These are phyloP conservation scores for Calameuta filiformis DNA, from an alignment of 2,888 invertebrate species.

Conservation along the genomic window DNA sequence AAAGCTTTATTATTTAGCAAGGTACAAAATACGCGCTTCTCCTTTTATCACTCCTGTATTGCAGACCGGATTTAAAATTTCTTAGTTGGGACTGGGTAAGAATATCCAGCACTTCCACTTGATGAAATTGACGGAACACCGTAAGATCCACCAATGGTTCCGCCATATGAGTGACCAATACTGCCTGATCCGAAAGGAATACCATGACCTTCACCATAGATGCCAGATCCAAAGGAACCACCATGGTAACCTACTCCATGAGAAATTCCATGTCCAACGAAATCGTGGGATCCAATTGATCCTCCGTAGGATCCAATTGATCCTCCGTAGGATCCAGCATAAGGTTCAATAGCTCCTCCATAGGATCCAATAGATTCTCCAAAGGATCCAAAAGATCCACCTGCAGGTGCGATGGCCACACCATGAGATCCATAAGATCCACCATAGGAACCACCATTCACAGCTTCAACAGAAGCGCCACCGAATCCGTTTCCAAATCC, in stretches of 20 bases:
- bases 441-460: not conserved
- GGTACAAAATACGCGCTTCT: not conserved
- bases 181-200: not conserved
- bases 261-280: not conserved
- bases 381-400: not conserved
- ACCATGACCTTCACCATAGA: not conserved
- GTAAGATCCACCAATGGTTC: not conserved
- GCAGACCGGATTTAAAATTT: conserved; percentile 17
- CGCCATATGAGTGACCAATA: not conserved
- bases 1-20: not conserved
- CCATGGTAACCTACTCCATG: not conserved
- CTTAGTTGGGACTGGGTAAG: conserved; percentile 36
- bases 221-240: not conserved
- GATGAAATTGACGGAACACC: not conserved
- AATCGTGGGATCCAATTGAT: not conserved
- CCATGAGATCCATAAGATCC: not conserved
- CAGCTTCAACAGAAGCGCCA: not conserved
- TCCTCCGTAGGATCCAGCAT: not conserved
- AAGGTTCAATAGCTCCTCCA: not conserved
- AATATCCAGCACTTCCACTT: conserved; percentile 28
- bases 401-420: not conserved
- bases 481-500: not conserved
- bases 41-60: not conserved
- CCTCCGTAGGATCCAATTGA: not conserved
- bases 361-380: not conserved